phyloP scores from a whole-genome alignment of 2,888 invertebrate genomes.

The Apodemia zela region DNA sequence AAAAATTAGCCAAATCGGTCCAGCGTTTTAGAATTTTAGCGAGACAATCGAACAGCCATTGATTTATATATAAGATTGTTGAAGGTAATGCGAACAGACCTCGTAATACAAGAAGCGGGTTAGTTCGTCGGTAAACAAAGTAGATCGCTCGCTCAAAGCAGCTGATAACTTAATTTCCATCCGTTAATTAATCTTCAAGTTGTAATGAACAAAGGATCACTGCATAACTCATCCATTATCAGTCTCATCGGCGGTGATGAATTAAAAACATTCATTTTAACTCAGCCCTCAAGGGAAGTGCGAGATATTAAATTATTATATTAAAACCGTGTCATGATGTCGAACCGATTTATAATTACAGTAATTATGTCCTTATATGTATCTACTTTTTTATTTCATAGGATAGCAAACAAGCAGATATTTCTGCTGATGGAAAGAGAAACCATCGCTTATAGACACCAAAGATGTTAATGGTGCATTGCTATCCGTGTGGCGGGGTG shows the following conservation, averaged over 20 bases:
- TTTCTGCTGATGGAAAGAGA: no score
- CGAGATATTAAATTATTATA: slow-evolving; percentile 4
- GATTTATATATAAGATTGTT: no score
- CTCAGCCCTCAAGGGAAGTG: neutral
- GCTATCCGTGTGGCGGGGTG: no score
- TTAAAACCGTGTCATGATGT: slow-evolving; percentile 4
- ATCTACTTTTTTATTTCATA: no score
- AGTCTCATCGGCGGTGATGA: slow-evolving; percentile 12
- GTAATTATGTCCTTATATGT: neutral
- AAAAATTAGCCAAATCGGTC: no score
- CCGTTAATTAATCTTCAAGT: slow-evolving; percentile 15
- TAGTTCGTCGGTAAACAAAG: slow-evolving; percentile 1
- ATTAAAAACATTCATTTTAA: slow-evolving; percentile 10
- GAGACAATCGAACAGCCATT: no score
- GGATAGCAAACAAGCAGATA: no score
- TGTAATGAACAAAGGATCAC: slow-evolving; percentile 14
- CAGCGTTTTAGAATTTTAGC: no score
- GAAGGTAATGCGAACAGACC: neutral
- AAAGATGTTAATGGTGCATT: no score
- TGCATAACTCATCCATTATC: slow-evolving; percentile 16
- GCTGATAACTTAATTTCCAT: slow-evolving; percentile 13
- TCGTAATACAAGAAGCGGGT: neutral
- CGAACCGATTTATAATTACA: neutral
- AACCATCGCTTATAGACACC: no score
- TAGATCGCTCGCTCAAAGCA: slow-evolving; percentile 9